Evolutionary conservation across 1,140 invertebrate genomes (phyloP), one percentile per base, ranked within the genome.

Genomic region (Brachystomella parvula): DNA sequence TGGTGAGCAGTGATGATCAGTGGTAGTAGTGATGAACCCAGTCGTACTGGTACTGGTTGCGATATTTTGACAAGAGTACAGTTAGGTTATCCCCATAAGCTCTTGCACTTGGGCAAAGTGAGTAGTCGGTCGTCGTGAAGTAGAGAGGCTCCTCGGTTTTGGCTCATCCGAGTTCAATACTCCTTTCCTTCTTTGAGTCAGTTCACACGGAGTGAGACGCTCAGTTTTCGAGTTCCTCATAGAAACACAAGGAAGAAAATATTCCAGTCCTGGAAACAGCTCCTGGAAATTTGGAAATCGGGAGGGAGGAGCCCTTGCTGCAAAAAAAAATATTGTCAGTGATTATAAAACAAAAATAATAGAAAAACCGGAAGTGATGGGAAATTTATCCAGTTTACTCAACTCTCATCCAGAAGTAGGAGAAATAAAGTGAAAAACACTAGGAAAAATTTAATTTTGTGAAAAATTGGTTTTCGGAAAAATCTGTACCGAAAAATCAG

Each of bases 121-220:
- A 53, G 24, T 15, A n/a, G n/a, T n/a, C n/a, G n/a, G n/a, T n/a
- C n/a, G n/a, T n/a, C n/a, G n/a, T n/a, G n/a, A n/a, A n/a, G n/a
- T n/a, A n/a, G n/a, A n/a, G n/a, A n/a, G n/a, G n/a, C n/a, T n/a
- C n/a, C 49, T 53, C 49, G 12, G 63, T 62, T 64, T 64, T 63
- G 62, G 65, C 68, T 70, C 68, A 70, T 66, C 68, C 64, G 68
- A 70, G 69, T 70, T 70, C 69, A 70, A 70, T 70, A 70, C 65
- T 70, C 69, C 63, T 58, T 64, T 53, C 49, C 65, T 61, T 62
- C 35, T n/a, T 57, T 62, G 56, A 68, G 67, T 68, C 67, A 68
- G 63, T 65, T 53, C 49, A 53, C 49, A 53, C 49, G 49, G 12
- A 53, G 49, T n/a, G 15, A 35, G 12, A 6, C 12, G 12, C 53